These are phyloP conservation scores for Notodonta ziczac DNA, from an alignment of 2,888 invertebrate genomes.

Conservation along the genomic window DNA sequence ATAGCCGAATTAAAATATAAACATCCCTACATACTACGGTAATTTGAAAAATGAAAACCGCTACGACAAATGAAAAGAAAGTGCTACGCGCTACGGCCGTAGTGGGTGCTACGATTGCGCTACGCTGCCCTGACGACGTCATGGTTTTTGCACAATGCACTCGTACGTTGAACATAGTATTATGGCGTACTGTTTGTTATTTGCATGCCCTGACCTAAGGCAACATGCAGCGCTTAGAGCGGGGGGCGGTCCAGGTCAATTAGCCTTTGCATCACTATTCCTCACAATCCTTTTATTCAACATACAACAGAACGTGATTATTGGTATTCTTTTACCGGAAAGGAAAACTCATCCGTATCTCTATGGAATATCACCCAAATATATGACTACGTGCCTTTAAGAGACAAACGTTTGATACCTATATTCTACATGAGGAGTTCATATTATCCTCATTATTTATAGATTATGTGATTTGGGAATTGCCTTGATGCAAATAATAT, in stretches of 20 bases:
- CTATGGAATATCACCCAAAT: background rate
- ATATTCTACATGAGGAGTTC: background rate
- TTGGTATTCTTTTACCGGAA: background rate
- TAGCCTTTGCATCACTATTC: conserved; percentile 12
- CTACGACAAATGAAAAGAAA: conserved; percentile 34
- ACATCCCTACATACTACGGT: conserved; percentile 2
- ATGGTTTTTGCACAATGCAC: conserved; percentile 14
- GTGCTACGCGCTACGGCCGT: conserved; percentile 41
- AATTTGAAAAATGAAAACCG: background rate
- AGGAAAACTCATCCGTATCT: background rate
- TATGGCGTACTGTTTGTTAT: conserved; percentile 15
- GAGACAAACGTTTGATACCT: conserved; percentile 1
- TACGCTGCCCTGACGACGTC: conserved; percentile 27
- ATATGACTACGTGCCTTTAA: background rate
- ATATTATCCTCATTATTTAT: conserved; percentile 17
- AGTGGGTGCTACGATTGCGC: conserved; percentile 27
- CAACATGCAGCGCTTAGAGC: conserved; percentile 38
- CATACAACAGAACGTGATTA: background rate
- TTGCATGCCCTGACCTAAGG: conserved; percentile 42
- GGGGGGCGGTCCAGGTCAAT: conserved; percentile 16
- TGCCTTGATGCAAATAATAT: conserved; percentile 17
- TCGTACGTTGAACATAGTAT: conserved; percentile 11
- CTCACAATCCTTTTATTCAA: background rate
- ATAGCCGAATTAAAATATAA: background rate
- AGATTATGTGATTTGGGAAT: conserved; percentile 24